These are phyloP conservation scores for Batillaria attramentaria DNA, from an alignment of 1,140 invertebrate species.

Conservation along the genomic window DNA sequence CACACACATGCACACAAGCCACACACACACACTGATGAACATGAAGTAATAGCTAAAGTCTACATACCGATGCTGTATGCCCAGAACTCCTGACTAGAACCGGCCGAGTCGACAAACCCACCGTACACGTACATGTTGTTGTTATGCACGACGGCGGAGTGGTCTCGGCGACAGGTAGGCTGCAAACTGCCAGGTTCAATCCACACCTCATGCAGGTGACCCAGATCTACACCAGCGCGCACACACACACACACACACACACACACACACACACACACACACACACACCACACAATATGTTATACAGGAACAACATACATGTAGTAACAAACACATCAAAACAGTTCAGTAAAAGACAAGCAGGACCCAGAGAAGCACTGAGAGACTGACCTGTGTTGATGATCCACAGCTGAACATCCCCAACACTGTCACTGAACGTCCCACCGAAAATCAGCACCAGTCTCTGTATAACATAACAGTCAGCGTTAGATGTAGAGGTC, in stretches of 20 bases:
- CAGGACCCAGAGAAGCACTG: not conserved
- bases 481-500: not conserved
- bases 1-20: not conserved
- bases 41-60: not conserved
- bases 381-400: constrained; percentile 82
- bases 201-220: constrained; percentile 46
- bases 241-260: not conserved
- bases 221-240: constrained; percentile 44
- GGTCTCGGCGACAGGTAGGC: constrained; percentile 85
- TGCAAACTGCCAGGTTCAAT: constrained; percentile 57
- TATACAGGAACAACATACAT: not conserved
- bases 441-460: constrained; percentile 89
- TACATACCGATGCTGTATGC: constrained; percentile 86
- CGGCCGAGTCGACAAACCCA: constrained; percentile 89
- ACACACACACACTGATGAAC: not conserved
- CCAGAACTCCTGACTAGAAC: constrained; percentile 90
- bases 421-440: constrained; percentile 85
- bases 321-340: not conserved
- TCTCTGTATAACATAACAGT: constrained; percentile 47
- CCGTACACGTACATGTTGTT: constrained; percentile 90
- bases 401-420: constrained; percentile 90
- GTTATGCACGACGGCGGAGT: constrained; percentile 85
- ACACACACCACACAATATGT: not conserved
- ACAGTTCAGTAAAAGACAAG: constrained; percentile 3
- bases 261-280: not conserved